phyloP scores from a whole-genome alignment of 2,888 invertebrate genomes.

The Meganola albula region DNA sequence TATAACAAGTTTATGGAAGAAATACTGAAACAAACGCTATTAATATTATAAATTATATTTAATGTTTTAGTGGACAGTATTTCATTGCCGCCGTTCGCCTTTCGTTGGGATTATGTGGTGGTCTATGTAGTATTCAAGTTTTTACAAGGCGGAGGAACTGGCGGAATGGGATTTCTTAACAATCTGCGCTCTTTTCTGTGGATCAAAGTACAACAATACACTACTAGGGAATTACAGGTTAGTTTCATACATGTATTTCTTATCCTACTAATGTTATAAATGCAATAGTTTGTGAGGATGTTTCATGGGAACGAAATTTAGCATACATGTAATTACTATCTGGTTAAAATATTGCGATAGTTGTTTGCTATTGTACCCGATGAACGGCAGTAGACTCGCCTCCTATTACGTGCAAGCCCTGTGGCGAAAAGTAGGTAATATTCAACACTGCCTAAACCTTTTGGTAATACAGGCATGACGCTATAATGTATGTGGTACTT shows the following conservation, averaged over 20 bases:
- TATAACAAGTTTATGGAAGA: too few relatives aligned
- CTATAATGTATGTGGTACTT: too few relatives aligned
- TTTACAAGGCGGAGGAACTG: slow-evolving; percentile 96
- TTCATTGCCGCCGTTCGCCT: slow-evolving; percentile 75
- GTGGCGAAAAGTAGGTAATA: too few relatives aligned
- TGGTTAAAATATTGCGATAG: too few relatives aligned
- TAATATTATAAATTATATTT: slow-evolving; percentile 7
- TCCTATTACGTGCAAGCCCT: too few relatives aligned
- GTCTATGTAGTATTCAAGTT: slow-evolving; percentile 93
- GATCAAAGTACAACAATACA: slow-evolving; percentile 97
- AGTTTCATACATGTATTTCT: slow-evolving; percentile 1
- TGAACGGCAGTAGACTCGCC: too few relatives aligned
- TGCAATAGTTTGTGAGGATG: too few relatives aligned
- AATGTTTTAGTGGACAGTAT: slow-evolving; percentile 87
- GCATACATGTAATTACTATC: too few relatives aligned
- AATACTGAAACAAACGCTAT: neutral
- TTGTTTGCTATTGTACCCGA: too few relatives aligned
- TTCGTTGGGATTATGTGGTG: slow-evolving; percentile 93
- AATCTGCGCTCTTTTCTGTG: slow-evolving; percentile 94
- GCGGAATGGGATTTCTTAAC: slow-evolving; percentile 94
- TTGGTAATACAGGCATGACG: too few relatives aligned
- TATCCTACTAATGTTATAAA: neutral
- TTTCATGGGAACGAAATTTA: too few relatives aligned
- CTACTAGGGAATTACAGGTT: slow-evolving; percentile 93
- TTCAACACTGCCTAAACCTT: too few relatives aligned